A percentile compares a stretch with the other conserved stretches of the same genome.
phyloP scores from a whole-genome alignment of 2,113 vertebrate genomes.

The Vidua chalybeata region DNA sequence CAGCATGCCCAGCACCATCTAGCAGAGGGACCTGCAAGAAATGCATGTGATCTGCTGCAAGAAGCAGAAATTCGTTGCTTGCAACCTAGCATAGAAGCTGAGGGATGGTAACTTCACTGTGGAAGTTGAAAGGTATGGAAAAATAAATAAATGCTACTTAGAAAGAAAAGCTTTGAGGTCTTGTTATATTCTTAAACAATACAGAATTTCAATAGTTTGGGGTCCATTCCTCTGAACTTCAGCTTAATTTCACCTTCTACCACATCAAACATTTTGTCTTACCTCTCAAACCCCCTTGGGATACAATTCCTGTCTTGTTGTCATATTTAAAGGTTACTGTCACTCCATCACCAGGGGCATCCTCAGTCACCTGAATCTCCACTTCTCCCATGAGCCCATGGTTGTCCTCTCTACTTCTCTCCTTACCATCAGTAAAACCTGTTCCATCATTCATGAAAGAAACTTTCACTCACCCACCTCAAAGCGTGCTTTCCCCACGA shows the following conservation, averaged over 20 bases:
- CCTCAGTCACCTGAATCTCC: neutral
- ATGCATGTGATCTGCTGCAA: neutral
- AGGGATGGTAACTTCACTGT: neutral
- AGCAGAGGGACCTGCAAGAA: neutral
- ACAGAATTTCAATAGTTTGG: neutral
- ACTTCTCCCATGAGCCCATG: neutral
- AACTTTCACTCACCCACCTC: neutral
- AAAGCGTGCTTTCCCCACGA: neutral
- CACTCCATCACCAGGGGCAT: neutral
- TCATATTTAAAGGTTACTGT: neutral
- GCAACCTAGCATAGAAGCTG: neutral
- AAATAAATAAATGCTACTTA: neutral
- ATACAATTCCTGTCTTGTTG: neutral
- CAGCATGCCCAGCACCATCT: neutral
- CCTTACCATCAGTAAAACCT: neutral
- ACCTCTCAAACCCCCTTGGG: neutral
- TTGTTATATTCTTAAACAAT: neutral
- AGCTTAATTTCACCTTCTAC: neutral
- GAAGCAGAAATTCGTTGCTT: neutral
- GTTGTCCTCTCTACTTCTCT: neutral
- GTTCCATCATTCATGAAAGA: neutral
- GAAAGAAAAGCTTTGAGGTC: neutral
- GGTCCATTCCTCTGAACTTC: neutral
- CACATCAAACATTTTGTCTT: neutral
- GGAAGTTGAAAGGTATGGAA: neutral